A percentile compares a stretch with the other conserved stretches of the same genome.
phyloP scores from a whole-genome alignment of 2,797 vertebrate species.

The Cephalopachus bancanus region DNA sequence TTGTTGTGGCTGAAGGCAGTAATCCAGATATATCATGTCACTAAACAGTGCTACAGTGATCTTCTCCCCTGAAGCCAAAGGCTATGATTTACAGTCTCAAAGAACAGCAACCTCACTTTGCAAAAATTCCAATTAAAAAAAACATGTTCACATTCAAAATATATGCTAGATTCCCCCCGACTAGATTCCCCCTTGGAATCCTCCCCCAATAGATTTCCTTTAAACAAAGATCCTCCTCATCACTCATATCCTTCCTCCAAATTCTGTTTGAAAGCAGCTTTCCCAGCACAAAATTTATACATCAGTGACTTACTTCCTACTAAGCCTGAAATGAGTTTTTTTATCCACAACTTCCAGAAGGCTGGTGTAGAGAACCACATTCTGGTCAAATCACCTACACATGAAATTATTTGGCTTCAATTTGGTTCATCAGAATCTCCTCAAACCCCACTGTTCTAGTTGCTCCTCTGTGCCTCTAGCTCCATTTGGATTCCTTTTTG shows the following conservation, averaged over 20 bases:
- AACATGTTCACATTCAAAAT: background rate
- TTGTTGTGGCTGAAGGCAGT: conserved; percentile 19
- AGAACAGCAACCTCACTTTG: background rate
- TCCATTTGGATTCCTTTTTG: conserved; percentile 29
- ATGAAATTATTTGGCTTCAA: background rate
- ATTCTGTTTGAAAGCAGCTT: conserved; percentile 31
- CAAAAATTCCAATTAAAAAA: conserved; percentile 56
- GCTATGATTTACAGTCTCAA: conserved; percentile 48
- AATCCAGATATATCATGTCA: background rate
- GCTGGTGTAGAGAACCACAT: background rate
- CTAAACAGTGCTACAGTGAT: background rate
- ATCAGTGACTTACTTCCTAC: conserved; percentile 19
- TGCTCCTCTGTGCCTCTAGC: conserved; percentile 29
- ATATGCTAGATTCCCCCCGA: background rate
- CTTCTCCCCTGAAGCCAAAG: conserved; percentile 33
- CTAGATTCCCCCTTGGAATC: background rate
- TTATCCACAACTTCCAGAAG: background rate
- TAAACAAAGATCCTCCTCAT: conserved; percentile 1
- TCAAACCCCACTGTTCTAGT: background rate
- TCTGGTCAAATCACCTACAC: background rate
- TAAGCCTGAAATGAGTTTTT: conserved; percentile 46
- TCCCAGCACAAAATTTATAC: conserved; percentile 8
- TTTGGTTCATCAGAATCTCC: background rate
- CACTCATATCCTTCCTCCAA: background rate
- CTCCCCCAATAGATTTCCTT: background rate